Evolutionary conservation across 2,113 vertebrate species (phyloP).

Genomic region (Halichoerus grypus): DNA sequence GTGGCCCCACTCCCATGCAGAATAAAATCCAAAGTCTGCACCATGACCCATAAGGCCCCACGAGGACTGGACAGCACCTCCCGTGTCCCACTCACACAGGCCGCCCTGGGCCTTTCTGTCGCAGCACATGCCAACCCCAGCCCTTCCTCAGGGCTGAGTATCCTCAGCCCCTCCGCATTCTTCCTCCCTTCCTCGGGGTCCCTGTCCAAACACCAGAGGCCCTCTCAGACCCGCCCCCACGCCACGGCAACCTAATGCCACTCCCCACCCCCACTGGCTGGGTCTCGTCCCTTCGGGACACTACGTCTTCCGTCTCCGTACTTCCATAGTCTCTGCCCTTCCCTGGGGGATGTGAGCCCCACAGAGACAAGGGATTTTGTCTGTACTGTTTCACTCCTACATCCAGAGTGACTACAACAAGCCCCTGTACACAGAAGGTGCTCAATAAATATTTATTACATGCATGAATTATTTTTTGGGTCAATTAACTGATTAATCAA

Average conservation of each 20-base stretch:
- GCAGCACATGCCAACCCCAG: background rate
- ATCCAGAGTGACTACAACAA: no score
- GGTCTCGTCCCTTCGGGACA: background rate
- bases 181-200: background rate
- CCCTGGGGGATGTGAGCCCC: accelerated
- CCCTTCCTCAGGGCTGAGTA: no score
- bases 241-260: accelerated
- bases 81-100: background rate
- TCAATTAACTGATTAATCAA: no score
- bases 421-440: background rate
- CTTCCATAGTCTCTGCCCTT: accelerated
- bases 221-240: background rate
- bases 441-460: background rate
- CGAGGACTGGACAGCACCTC: accelerated
- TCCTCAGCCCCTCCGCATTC: background rate
- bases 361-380: accelerated
- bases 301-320: accelerated
- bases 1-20: background rate
- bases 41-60: background rate
- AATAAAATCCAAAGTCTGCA: background rate
- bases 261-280: accelerated
- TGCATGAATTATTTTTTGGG: background rate
- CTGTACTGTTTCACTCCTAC: no score
- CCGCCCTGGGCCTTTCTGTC: background rate
- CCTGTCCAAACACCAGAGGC: background rate